These are phyloP conservation scores for Hirudo medicinalis DNA, from an alignment of 1,140 invertebrate species.

Conservation along the genomic window DNA sequence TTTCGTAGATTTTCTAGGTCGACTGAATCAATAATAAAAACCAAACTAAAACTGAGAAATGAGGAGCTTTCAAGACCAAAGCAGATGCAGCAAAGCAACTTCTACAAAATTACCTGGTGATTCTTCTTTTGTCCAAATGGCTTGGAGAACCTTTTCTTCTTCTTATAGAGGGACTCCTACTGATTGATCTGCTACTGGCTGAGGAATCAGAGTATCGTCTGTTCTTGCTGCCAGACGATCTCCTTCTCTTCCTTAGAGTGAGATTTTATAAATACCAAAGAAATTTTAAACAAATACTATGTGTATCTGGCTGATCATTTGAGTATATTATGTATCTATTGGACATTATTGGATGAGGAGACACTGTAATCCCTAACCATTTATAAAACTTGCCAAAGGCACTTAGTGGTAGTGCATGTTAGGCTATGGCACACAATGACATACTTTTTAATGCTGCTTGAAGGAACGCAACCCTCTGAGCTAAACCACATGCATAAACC, in stretches of 20 bases:
- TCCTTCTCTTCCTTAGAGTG: background rate
- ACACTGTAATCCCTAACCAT: no score
- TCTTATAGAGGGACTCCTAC: conserved; percentile 57
- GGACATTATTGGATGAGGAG: no score
- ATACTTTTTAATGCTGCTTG: no score
- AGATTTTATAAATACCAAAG: background rate
- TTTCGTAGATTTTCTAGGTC: no score
- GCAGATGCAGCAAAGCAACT: background rate
- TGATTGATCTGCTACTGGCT: conserved; percentile 26
- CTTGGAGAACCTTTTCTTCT: conserved; percentile 73
- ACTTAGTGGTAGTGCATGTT: no score
- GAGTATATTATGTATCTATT: no score
- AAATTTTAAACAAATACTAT: background rate
- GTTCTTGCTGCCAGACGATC: background rate
- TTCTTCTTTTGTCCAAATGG: conserved; percentile 71
- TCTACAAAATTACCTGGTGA: conserved; percentile 58
- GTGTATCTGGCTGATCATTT: no score
- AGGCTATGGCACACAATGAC: no score
- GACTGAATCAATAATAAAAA: conserved; percentile 10
- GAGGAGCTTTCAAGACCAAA: background rate
- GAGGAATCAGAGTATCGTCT: conserved; percentile 20
- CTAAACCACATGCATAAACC: no score
- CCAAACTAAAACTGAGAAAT: conserved; percentile 9
- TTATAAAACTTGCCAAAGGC: no score
- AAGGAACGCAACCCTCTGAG: no score